Evolutionary conservation across 2,797 vertebrate genomes (phyloP).

Genomic region (Etheostoma perlongum): DNA sequence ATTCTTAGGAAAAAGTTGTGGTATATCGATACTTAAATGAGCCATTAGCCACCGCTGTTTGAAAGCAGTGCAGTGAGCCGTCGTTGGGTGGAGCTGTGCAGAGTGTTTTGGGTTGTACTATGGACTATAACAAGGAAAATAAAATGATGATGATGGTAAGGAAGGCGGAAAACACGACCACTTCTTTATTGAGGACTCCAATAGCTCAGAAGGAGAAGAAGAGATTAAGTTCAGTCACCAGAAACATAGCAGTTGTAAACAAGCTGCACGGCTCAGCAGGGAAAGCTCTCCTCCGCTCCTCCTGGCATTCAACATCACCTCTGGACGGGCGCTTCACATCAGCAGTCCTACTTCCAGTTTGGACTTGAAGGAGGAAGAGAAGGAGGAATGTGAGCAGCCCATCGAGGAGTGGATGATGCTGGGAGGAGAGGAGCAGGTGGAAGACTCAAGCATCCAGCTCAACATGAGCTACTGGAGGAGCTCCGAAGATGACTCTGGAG

Average conservation of each 20-base stretch:
- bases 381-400: constrained; percentile 67
- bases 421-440: constrained; percentile 81
- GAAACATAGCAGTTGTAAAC: constrained; percentile 12
- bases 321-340: constrained; percentile 15
- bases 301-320: constrained; percentile 54
- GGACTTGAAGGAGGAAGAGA: constrained; percentile 13
- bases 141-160: not conserved
- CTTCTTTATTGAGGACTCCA: constrained; percentile 52
- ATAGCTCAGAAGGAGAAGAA: constrained; percentile 57
- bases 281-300: constrained; percentile 68
- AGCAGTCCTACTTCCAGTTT: constrained; percentile 14
- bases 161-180: not conserved
- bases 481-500: constrained; percentile 57
- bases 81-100: constrained; percentile 41
- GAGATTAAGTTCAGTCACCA: not conserved
- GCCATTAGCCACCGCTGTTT: not conserved
- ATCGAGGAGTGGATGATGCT: constrained; percentile 94
- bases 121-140: constrained; percentile 26
- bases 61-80: not conserved
- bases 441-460: constrained; percentile 88
- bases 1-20: not conserved
- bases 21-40: not conserved
- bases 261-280: constrained; percentile 8
- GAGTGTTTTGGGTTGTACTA: constrained; percentile 7
- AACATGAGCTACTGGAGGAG: constrained; percentile 85